Base-by-base conservation (phyloP, 2,797 vertebrate genomes). In the Spinibarbus caldwelli region DNA sequence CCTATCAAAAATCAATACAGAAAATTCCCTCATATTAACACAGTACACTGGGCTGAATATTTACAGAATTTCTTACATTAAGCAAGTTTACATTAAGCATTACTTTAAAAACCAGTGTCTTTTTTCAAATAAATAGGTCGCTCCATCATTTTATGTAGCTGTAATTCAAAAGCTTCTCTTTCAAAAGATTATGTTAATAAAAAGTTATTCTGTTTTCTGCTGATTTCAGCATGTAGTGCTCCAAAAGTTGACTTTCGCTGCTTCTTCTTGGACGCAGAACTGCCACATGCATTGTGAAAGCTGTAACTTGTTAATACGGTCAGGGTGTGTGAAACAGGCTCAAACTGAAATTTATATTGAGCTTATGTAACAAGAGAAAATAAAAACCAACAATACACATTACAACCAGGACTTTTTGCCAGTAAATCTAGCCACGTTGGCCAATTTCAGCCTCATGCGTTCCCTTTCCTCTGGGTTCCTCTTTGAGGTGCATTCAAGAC, bases 321-420 rank as follows among this genome's bases (percentile, higher is more conserved):
- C 12, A 15, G 8, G 17, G 10, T 43, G 21, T 3, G 4, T 70
- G 23, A 59, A 78, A 43, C 54, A 29, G 15, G 76, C 21, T 52
- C 11, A 31, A 21, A 75, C 14, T 64, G 26, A 47, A 83, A 19
- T 26, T 5, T 57, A 31, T 34, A 41, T 38, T 38, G 38, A n/a
- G 21, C 52, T 54, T 49, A 34, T 83, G 36, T 49, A 79, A 72
- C n/a, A 45, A 31, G 23, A 73, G 23, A 73, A 81, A 57, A 26
- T 71, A 34, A 57, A 49, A 59, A 84, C 5, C 54, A 29, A 66
- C 45, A 23, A n/a, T 38, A 29, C 15, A 45, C 34, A 43, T 92
- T 78, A 95, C 73, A 96, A 86, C 94, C 93, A 95, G 41, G 93
- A 95, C 80, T 95, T 95, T 87, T 94, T 95, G 43, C 89, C 88